A percentile compares a stretch with the other conserved stretches of the same genome.
Conservation (phyloP, 2,888 invertebrate species). For the Timandra comae region DNA sequence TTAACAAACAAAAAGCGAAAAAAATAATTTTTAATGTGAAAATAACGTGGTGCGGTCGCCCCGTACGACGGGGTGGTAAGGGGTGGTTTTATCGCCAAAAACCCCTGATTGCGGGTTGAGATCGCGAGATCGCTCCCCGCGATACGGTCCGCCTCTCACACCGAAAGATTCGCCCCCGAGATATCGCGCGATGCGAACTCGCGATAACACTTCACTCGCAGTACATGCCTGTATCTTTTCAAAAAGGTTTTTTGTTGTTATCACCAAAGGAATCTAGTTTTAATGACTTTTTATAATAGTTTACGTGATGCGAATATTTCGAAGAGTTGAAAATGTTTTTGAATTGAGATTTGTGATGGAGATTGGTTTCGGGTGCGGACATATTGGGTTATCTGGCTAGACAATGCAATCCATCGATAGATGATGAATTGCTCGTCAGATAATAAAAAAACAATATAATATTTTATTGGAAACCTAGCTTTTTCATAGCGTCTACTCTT, state of each 20-base stretch:
- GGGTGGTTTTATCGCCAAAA: constrained; percentile 53
- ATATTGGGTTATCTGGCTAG: neutral
- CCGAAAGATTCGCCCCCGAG: constrained; percentile 38
- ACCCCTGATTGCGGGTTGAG: constrained; percentile 41
- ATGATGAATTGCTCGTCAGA: too few relatives aligned
- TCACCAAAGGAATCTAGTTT: constrained; percentile 47
- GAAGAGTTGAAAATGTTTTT: neutral
- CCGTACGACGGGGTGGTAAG: constrained; percentile 12
- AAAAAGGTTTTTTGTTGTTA: constrained; percentile 54
- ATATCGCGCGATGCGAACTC: constrained; percentile 41
- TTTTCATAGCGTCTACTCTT: too few relatives aligned
- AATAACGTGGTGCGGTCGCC: constrained; percentile 1
- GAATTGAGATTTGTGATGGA: neutral
- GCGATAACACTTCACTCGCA: constrained; percentile 38
- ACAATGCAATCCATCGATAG: neutral
- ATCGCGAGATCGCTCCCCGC: constrained; percentile 26
- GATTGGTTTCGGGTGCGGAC: neutral
- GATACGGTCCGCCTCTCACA: constrained; percentile 22
- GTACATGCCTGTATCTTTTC: constrained; percentile 54
- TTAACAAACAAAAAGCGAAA: too few relatives aligned
- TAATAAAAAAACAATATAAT: too few relatives aligned
- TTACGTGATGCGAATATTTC: constrained; percentile 35
- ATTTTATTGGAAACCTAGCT: too few relatives aligned
- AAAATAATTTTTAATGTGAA: constrained; percentile 1
- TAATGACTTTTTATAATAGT: constrained; percentile 54